Evolutionary conservation across 2,888 invertebrate genomes (phyloP).

Genomic region (Eledona agricola): DNA sequence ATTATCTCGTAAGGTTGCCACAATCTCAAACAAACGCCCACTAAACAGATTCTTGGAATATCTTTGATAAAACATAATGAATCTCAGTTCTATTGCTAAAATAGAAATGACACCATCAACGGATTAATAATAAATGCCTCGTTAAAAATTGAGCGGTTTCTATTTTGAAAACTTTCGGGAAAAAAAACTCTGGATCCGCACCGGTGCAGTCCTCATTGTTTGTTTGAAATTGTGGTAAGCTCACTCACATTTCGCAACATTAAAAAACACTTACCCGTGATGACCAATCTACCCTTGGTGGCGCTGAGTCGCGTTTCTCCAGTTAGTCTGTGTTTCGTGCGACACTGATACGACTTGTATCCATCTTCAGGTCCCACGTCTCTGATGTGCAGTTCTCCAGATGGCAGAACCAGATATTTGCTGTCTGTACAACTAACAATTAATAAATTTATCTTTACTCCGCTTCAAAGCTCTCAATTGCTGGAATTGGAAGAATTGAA

Average conservation of each 20-base stretch:
- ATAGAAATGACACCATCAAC: no score
- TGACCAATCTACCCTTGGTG: conserved; percentile 92
- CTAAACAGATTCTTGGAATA: no score
- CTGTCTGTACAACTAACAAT: conserved; percentile 73
- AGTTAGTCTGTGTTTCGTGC: conserved; percentile 91
- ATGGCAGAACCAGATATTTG: conserved; percentile 92
- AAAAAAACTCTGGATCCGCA: no score
- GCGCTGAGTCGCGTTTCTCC: conserved; percentile 93
- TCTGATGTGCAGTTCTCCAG: conserved; percentile 94
- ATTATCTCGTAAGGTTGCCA: conserved; percentile 36
- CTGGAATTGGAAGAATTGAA: conserved; percentile 7
- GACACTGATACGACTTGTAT: conserved; percentile 92
- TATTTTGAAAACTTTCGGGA: no score
- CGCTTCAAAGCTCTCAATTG: conserved; percentile 7
- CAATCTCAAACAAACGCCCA: conserved; percentile 5
- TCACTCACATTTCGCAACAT: conserved; percentile 13
- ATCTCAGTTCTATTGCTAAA: no score
- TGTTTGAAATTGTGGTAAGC: conserved; percentile 14
- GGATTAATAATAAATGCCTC: no score
- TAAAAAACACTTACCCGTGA: conserved; percentile 82
- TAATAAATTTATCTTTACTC: conserved; percentile 20
- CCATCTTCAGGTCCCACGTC: conserved; percentile 96
- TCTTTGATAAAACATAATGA: no score
- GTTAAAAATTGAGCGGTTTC: no score
- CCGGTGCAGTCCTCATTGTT: no score